phyloP scores from a whole-genome alignment of 2,888 invertebrate species.

The Argyresthia goedartella region DNA sequence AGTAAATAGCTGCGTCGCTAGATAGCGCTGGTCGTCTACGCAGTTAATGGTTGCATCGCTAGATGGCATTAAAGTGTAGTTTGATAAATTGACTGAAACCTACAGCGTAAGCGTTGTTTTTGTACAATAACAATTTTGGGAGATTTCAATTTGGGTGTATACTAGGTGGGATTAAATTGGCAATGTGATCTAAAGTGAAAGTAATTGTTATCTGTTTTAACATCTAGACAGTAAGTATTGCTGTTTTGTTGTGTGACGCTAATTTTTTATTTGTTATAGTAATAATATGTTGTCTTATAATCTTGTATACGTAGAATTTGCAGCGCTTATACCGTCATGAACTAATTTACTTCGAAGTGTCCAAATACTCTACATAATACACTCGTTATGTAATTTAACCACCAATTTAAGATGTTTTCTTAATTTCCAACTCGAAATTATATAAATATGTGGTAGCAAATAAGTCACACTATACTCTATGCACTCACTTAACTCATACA shows the following conservation, averaged over 20 bases:
- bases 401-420: conserved; percentile 62
- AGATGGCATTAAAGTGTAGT: too few relatives aligned
- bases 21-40: too few relatives aligned
- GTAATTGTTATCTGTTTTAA: neutral
- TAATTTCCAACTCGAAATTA: conserved; percentile 18
- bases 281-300: conserved; percentile 21
- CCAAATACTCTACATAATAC: conserved; percentile 52
- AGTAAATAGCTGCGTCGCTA: neutral
- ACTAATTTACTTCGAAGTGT: conserved; percentile 46
- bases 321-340: conserved; percentile 59
- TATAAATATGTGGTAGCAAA: conserved; percentile 4
- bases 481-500: neutral
- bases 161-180: conserved; percentile 3
- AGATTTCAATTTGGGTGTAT: too few relatives aligned
- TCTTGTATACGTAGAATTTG: conserved; percentile 51
- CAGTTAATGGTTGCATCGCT: too few relatives aligned
- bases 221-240: neutral
- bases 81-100: too few relatives aligned
- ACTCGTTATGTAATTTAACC: conserved; percentile 25
- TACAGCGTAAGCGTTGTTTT: too few relatives aligned
- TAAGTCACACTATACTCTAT: conserved; percentile 7
- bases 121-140: too few relatives aligned
- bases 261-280: conserved; percentile 37
- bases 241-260: conserved; percentile 42
- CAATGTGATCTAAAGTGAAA: neutral